Base-by-base conservation (phyloP, 2,797 vertebrate species). In the Hybognathus amarus region DNA sequence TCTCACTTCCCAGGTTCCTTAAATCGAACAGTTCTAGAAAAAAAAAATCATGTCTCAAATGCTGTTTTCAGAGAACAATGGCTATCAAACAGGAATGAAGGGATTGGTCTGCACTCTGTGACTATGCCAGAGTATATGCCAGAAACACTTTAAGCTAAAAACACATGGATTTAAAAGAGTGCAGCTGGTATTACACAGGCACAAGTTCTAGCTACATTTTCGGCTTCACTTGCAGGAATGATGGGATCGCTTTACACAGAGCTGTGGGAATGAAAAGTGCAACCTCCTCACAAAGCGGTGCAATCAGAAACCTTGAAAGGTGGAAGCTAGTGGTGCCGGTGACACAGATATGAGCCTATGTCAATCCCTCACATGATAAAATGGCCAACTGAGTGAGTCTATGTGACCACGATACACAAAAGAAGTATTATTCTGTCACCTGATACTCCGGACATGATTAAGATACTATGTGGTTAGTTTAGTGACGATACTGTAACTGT, bases 241-340 rank as follows among this genome's bases (percentile, higher is more conserved):
- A 90, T 89, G 85, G 89, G 92, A 92, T 94, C 90, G 66, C 89
- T 92, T 94, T 93, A 93, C 94, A 91, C 77, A 83, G 92, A 92
- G 91, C 90, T 85, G 80, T 88, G 89, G 91, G 90, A 87, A 87
- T 83, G 86, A 88, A 92, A 92, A 92, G 89, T 90, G 93, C 91
- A 88, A 87, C 56, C 89, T 89, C 86, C 74, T 88, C 93, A 93
- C 87, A 92, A 91, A 90, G 83, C 79, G 2, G 27, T 90, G 92
- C 90, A 93, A 93, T 90, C 91, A 89, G 91, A 95, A 92, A 92
- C 92, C 93, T 82, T 84, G 87, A 92, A 70, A 92, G 89, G 87
- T 85, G 85, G 79, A 86, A 61, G 87, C 85, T 79, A 85, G 77
- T 83, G 85, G 87, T 73, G 85, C 87, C 84, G 83, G 89, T 89